Evolutionary conservation across 2,797 vertebrate species (phyloP).

Genomic region (Jordanella pulchra): DNA sequence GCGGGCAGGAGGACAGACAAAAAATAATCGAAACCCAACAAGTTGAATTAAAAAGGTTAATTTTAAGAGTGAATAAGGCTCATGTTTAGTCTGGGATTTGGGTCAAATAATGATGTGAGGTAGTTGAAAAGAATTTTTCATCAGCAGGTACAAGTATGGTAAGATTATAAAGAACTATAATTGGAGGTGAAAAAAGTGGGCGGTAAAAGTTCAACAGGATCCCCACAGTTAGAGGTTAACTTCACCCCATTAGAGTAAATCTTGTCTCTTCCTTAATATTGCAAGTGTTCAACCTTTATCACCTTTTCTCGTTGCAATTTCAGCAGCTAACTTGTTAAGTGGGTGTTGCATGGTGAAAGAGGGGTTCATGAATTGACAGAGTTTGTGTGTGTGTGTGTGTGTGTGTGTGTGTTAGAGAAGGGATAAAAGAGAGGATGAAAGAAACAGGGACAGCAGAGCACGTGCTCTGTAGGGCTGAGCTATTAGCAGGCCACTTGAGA

Average conservation of each 20-base stretch:
- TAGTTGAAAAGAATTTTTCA: background rate
- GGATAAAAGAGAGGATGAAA: slow-evolving; percentile 22
- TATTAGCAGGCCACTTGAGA: slow-evolving; percentile 83
- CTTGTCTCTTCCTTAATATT: slow-evolving; percentile 44
- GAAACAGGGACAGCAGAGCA: slow-evolving; percentile 66
- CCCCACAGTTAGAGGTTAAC: background rate
- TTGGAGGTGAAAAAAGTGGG: slow-evolving; percentile 1
- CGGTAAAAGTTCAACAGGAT: background rate
- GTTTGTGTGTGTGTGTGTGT: slow-evolving; percentile 17
- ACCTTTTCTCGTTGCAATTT: slow-evolving; percentile 22
- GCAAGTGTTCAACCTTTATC: slow-evolving; percentile 19
- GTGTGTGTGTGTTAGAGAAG: slow-evolving; percentile 5
- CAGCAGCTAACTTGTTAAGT: slow-evolving; percentile 49
- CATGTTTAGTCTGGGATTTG: background rate
- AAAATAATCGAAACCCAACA: background rate
- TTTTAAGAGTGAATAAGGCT: too few species aligned
- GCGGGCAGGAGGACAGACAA: background rate
- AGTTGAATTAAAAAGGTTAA: too few species aligned
- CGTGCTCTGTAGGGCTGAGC: slow-evolving; percentile 80
- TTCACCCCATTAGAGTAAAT: slow-evolving; percentile 7
- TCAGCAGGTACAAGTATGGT: slow-evolving; percentile 17
- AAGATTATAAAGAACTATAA: background rate
- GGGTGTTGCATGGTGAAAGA: slow-evolving; percentile 63
- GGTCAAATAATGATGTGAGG: background rate
- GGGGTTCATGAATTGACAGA: slow-evolving; percentile 58